Evolutionary conservation across 2,888 invertebrate species (phyloP).

Genomic region (Nasonia oneida): DNA sequence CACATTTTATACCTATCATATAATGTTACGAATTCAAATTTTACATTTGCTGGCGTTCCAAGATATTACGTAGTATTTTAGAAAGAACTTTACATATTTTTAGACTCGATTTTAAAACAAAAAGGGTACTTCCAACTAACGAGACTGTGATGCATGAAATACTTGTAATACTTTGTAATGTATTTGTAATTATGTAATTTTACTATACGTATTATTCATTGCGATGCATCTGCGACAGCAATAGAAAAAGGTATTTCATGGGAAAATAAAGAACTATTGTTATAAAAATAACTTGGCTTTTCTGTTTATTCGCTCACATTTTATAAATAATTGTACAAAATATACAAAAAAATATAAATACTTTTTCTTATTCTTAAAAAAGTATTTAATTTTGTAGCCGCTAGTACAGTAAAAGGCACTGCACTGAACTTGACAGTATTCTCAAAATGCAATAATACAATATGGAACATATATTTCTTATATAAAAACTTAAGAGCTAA

Average conservation of each 20-base stretch:
- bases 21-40: conserved; percentile 28
- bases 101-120: conserved; percentile 47
- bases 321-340: conserved; percentile 62
- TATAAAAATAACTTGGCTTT: conserved; percentile 52
- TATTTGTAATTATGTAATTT: conserved; percentile 12
- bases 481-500: conserved; percentile 43
- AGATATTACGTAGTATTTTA: conserved; percentile 38
- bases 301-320: conserved; percentile 48
- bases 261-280: conserved; percentile 55
- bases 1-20: conserved; percentile 14
- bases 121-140: conserved; percentile 50
- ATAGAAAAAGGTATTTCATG: conserved; percentile 43
- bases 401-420: conserved; percentile 55
- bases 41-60: conserved; percentile 42
- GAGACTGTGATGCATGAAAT: conserved; percentile 59
- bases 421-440: conserved; percentile 21
- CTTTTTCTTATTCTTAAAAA: conserved; percentile 54
- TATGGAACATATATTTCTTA: conserved; percentile 53
- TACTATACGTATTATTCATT: conserved; percentile 26
- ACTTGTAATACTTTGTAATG: conserved; percentile 26
- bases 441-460: conserved; percentile 50
- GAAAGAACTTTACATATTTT: conserved; percentile 55
- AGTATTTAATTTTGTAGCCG: conserved; percentile 42
- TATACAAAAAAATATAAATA: conserved; percentile 60
- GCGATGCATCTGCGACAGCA: conserved; percentile 18